These are phyloP conservation scores for Diceros bicornis DNA, from an alignment of 2,797 vertebrate species.

Conservation along the genomic window DNA sequence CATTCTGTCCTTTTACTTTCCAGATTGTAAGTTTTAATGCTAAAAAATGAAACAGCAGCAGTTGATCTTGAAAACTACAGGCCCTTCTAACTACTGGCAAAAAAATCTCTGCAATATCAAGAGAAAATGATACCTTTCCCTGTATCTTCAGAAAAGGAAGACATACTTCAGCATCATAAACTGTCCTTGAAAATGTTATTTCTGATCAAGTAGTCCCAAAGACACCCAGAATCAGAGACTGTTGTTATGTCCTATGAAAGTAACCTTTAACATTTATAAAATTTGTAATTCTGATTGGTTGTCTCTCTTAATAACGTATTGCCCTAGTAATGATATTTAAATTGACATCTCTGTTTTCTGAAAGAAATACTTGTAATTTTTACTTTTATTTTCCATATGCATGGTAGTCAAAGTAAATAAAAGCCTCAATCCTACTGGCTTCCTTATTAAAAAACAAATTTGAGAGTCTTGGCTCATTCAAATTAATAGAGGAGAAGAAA, in stretches of 20 bases:
- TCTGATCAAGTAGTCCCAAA: constrained; percentile 14
- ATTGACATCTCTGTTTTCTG: neutral
- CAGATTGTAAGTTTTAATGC: constrained; percentile 1
- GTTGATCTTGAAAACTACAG: neutral
- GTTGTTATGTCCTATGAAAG: neutral
- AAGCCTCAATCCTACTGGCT: neutral
- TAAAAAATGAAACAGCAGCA: neutral
- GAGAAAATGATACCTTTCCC: neutral
- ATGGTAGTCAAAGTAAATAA: constrained; percentile 10
- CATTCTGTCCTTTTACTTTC: neutral
- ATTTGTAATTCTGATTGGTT: neutral
- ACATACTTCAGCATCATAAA: neutral
- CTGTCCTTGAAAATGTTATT: neutral
- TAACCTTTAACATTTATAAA: neutral
- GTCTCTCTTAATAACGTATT: neutral
- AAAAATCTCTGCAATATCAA: neutral
- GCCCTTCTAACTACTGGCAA: neutral
- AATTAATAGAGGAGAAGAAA: neutral
- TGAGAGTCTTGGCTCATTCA: neutral
- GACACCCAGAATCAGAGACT: neutral
- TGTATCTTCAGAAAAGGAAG: neutral
- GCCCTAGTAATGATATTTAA: neutral
- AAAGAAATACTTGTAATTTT: constrained; percentile 3
- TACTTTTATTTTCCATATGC: constrained; percentile 22
- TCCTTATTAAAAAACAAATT: neutral